Conservation (phyloP, 30 jellyfish, hydroid and myxozoan genomes). For the Pseudorhiza aurosa region DNA sequence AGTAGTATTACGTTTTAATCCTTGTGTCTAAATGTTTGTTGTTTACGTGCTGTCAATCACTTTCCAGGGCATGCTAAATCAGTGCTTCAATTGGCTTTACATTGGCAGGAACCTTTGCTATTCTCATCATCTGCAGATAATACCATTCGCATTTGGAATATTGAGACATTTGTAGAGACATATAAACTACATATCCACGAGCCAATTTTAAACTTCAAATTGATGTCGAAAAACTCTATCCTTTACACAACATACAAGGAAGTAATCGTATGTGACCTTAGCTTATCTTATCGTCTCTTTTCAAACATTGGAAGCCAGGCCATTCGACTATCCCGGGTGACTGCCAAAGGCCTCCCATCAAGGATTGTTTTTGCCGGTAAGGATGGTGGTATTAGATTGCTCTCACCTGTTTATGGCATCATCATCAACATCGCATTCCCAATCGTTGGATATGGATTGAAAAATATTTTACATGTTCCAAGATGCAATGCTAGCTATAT, state of each 20-base stretch:
- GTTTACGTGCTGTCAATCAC: not conserved
- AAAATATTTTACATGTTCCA: conserved; percentile 69
- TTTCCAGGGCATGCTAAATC: conserved; percentile 72
- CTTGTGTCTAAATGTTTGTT: too few species aligned
- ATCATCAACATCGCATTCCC: conserved; percentile 83
- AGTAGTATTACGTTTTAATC: too few species aligned
- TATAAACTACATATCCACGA: conserved; percentile 79
- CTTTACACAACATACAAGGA: conserved; percentile 59
- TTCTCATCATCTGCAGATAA: conserved; percentile 81
- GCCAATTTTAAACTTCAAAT: conserved; percentile 25
- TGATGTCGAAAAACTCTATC: conserved; percentile 36
- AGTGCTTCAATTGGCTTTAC: conserved; percentile 43
- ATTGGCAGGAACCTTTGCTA: conserved; percentile 69
- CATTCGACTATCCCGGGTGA: conserved; percentile 15
- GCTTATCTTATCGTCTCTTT: conserved; percentile 64
- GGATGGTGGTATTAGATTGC: conserved; percentile 92
- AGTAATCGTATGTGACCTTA: conserved; percentile 65
- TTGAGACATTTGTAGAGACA: conserved; percentile 88
- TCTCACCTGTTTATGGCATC: conserved; percentile 93
- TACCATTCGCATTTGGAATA: conserved; percentile 93
- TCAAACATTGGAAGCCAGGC: conserved; percentile 76
- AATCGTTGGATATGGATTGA: conserved; percentile 44
- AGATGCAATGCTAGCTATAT: conserved; percentile 40
- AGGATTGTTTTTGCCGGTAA: conserved; percentile 66
- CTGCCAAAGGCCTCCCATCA: conserved; percentile 29